Evolutionary conservation across 2,797 vertebrate species (phyloP), one percentile per base, ranked within the genome.

Genomic region (Acanthurus leucopareius): DNA sequence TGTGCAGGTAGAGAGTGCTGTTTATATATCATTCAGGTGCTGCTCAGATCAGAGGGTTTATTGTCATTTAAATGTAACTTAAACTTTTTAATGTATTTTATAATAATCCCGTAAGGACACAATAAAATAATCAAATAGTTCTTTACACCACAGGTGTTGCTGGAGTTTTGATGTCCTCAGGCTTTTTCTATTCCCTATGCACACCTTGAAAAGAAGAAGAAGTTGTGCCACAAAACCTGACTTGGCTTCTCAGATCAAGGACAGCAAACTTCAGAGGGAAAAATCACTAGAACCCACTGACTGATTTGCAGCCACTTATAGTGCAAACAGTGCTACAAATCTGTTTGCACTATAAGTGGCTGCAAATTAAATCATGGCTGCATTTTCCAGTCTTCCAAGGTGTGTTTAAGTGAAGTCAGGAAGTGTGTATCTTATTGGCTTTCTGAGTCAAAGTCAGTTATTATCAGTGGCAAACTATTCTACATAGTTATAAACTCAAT

Each of bases 391-490:
- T 1, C 14, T 42, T 62, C 25, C 10, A 15, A 61, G 2, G 14
- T 13, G 13, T 15, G 25, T 75, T 54, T 35, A 7, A 48, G 53
- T 25, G 2, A 42, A 19, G 47, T 40, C 28, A 45, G 45, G 22
- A 77, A 59, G 60, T 25, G 22, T 20, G 10, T 44, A n/a, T 57
- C 35, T 65, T 25, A 65, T 45, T 7, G 38, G 15, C 60, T 38
- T 38, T 38, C 38, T 40, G 35, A 6, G 19, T 7, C 10, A n/a
- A 19, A 40, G 54, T 4, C 19, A 40, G 35, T 20, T n/a, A 59
- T 42, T 40, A 59, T 59, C 19, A 59, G 1, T 3, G 6, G 17
- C 17, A 32, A 32, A 32, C 28, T 32, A 32, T 59, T 59, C 9
- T 7, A 35, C 16, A 35, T 17, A 4, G 2, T 35, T 17, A 57